A percentile compares a stretch with the other conserved stretches of the same genome.
These are phyloP conservation scores for Anthopleura sola DNA, from an alignment of 64 coral and sea anemone genomes.

Conservation along the genomic window DNA sequence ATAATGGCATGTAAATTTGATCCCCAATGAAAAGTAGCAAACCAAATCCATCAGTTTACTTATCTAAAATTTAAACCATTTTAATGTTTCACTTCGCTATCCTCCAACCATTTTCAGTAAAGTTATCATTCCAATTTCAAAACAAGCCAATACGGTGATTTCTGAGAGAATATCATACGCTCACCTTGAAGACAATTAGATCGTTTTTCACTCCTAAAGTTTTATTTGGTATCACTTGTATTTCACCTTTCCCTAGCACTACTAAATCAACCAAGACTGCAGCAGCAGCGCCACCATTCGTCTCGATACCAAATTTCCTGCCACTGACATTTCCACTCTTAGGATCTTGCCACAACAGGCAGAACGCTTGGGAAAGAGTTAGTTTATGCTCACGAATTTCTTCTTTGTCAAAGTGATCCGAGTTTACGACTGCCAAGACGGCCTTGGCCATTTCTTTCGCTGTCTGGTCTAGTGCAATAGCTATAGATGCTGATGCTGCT, in stretches of 20 bases:
- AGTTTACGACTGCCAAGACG: neutral
- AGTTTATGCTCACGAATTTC: neutral
- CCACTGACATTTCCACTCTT: constrained; percentile 34
- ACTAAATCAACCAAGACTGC: constrained; percentile 34
- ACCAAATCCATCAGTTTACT: no score
- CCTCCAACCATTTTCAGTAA: no score
- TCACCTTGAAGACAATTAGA: constrained; percentile 22
- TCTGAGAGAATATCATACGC: neutral
- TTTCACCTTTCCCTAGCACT: constrained; percentile 18
- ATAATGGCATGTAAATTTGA: no score
- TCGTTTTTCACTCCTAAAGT: constrained; percentile 28
- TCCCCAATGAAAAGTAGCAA: no score
- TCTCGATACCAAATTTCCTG: neutral
- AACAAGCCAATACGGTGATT: no score
- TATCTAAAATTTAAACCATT: no score
- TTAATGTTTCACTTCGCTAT: no score
- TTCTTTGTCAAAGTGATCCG: neutral
- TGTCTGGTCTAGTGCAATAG: neutral
- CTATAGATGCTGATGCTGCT: neutral
- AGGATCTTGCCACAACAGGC: constrained; percentile 42
- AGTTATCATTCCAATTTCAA: no score
- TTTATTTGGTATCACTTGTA: constrained; percentile 29
- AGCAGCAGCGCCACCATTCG: neutral
- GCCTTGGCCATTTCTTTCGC: neutral
- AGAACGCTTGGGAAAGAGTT: constrained; percentile 39